Evolutionary conservation across 2,797 vertebrate species (phyloP).

Genomic region (Rachycentron canadum): DNA sequence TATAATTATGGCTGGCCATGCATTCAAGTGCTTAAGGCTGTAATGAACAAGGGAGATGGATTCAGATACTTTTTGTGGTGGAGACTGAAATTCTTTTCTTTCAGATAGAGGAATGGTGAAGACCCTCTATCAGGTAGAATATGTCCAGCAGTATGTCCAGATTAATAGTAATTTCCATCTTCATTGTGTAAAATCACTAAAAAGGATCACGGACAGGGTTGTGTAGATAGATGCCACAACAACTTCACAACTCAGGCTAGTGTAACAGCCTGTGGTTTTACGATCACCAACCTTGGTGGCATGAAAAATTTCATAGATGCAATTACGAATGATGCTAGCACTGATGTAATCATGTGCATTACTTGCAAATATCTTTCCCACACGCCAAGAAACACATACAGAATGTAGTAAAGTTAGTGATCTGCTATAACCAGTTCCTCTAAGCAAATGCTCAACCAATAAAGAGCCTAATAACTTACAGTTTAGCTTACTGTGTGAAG

Average conservation of each 20-base stretch:
- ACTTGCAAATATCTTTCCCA: constrained; percentile 27
- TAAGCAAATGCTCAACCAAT: background rate
- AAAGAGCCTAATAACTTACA: background rate
- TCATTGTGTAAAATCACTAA: constrained; percentile 14
- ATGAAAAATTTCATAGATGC: constrained; percentile 30
- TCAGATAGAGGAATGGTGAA: background rate
- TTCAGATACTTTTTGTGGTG: constrained; percentile 27
- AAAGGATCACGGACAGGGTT: background rate
- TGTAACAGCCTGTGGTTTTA: constrained; percentile 51
- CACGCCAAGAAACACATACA: constrained; percentile 28
- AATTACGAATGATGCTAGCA: constrained; percentile 31
- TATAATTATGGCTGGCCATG: constrained; percentile 51
- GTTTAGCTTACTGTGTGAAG: background rate
- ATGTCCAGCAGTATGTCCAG: background rate
- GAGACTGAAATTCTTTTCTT: background rate
- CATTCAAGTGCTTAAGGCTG: constrained; percentile 35
- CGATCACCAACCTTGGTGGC: constrained; percentile 34
- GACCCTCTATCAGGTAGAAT: background rate
- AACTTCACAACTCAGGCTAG: constrained; percentile 27
- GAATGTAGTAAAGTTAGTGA: background rate
- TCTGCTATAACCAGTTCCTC: background rate
- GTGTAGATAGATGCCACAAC: constrained; percentile 9
- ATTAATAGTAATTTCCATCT: constrained; percentile 9
- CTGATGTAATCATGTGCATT: constrained; percentile 32
- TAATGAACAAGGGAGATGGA: constrained; percentile 52